phyloP scores from a whole-genome alignment of 2,113 vertebrate genomes.

The Drymodes brunneopygia region DNA sequence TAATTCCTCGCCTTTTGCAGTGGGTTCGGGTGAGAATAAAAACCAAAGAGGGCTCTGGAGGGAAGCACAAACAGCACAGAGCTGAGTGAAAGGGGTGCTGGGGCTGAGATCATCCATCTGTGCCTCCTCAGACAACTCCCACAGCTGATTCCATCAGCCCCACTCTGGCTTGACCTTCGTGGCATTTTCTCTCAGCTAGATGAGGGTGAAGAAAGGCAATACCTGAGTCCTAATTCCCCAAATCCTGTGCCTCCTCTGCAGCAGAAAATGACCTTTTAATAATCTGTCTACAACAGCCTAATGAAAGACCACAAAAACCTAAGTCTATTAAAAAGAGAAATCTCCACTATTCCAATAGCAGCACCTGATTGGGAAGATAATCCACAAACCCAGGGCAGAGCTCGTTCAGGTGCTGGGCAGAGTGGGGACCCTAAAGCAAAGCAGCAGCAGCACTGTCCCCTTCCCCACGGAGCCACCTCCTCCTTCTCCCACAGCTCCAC shows the following conservation, averaged over 20 bases:
- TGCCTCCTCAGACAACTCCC: background rate
- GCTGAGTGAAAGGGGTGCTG: background rate
- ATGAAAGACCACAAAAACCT: background rate
- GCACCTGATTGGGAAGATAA: background rate
- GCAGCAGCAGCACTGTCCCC: background rate
- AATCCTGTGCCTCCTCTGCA: background rate
- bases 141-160: background rate
- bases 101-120: background rate
- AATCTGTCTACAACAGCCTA: background rate
- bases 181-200: background rate
- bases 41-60: background rate
- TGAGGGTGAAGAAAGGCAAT: background rate
- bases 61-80: background rate
- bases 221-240: rapidly evolving
- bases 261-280: background rate
- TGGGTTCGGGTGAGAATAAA: background rate
- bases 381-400: background rate
- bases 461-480: rapidly evolving
- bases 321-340: background rate
- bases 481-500: background rate
- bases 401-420: background rate
- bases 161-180: background rate
- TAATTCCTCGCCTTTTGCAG: background rate
- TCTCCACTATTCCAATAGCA: background rate
- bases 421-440: background rate